Evolutionary conservation across 2,888 invertebrate species (phyloP).

Genomic region (Temnothorax unifasciatus): DNA sequence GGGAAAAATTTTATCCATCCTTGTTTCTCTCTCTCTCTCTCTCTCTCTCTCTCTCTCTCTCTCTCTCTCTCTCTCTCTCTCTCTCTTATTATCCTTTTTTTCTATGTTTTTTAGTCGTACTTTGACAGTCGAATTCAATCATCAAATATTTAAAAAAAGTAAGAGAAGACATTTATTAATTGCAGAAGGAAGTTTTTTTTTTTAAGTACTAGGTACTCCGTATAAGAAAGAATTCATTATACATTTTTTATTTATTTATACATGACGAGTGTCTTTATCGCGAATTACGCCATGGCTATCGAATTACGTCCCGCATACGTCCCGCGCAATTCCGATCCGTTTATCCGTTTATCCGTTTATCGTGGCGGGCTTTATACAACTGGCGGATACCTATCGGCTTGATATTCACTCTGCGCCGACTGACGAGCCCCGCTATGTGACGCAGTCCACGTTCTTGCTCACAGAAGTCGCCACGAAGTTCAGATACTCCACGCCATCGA

Average conservation of each 20-base stretch:
- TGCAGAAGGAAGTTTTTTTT: not conserved
- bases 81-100: not conserved
- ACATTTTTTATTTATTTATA: not conserved
- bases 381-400: constrained; percentile 5
- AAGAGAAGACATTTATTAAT: not conserved
- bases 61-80: too few relatives aligned
- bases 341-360: not conserved
- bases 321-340: not conserved
- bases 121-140: not conserved
- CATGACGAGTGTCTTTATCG: not conserved
- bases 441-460: constrained; percentile 59
- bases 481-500: constrained; percentile 22
- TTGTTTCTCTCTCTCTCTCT: not conserved
- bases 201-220: not conserved
- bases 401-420: constrained; percentile 49
- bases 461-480: constrained; percentile 69
- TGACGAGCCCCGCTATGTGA: constrained; percentile 38
- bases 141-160: not conserved
- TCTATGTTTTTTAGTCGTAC: not conserved
- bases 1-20: not conserved
- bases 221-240: not conserved
- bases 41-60: too few relatives aligned
- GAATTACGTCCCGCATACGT: too few relatives aligned
- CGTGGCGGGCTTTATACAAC: constrained; percentile 17
- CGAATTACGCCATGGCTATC: not conserved